These are phyloP conservation scores for Dynastes tityus DNA, from an alignment of 2,888 invertebrate species.

Conservation along the genomic window DNA sequence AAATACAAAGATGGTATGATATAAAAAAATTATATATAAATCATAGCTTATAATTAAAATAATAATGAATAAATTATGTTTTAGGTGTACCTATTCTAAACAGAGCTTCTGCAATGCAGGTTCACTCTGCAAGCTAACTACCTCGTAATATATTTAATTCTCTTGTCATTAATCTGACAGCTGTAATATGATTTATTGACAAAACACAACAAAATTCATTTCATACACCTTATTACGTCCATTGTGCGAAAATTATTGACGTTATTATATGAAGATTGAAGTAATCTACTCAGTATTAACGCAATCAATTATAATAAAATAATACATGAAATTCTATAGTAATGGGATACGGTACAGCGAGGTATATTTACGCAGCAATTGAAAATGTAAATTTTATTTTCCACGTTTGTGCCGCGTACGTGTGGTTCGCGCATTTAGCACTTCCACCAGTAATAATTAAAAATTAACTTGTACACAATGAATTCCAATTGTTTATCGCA, in stretches of 20 bases:
- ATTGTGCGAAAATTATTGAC: background rate
- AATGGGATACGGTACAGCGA: background rate
- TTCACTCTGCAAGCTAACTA: too few species aligned
- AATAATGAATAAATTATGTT: background rate
- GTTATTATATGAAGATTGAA: constrained; percentile 14
- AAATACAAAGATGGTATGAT: too few species aligned
- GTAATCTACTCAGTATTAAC: background rate
- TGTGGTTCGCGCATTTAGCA: background rate
- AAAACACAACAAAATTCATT: background rate
- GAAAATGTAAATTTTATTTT: constrained; percentile 7
- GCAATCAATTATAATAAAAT: constrained; percentile 22
- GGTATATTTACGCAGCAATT: background rate
- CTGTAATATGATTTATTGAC: background rate
- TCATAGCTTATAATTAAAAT: background rate
- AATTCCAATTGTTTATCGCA: constrained; percentile 21
- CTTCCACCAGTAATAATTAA: constrained; percentile 6
- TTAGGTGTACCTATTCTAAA: too few species aligned
- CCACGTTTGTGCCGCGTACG: background rate
- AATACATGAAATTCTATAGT: background rate
- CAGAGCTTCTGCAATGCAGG: too few species aligned
- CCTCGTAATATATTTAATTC: background rate
- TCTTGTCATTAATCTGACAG: background rate
- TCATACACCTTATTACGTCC: background rate
- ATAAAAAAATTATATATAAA: too few species aligned
- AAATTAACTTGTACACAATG: constrained; percentile 16